Evolutionary conservation across 2,797 vertebrate species (phyloP).

Genomic region (Gorsachius magnificus): DNA sequence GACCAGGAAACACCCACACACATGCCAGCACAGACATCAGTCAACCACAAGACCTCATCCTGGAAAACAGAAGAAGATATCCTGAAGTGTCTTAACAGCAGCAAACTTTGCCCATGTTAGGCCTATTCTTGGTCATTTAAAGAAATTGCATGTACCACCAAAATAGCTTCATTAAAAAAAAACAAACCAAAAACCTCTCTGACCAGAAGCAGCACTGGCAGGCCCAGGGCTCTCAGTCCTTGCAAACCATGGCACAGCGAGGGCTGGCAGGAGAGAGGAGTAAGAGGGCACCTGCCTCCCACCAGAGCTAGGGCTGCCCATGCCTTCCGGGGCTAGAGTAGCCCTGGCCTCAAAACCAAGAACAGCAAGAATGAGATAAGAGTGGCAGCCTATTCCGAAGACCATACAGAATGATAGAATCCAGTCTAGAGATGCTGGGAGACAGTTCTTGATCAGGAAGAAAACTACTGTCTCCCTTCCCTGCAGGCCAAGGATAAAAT

Average conservation of each 20-base stretch:
- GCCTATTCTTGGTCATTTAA: not conserved
- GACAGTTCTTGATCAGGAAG: not conserved
- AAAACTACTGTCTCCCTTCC: not conserved
- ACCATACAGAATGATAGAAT: not conserved
- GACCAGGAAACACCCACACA: not conserved
- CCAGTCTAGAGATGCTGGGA: not conserved
- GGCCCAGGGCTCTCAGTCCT: not conserved
- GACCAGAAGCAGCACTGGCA: not conserved
- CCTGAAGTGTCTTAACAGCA: not conserved
- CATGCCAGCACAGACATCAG: not conserved
- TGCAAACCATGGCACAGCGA: rapidly evolving
- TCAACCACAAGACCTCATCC: not conserved
- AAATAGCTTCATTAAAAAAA: not conserved
- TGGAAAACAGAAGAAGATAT: not conserved
- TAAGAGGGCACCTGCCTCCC: not conserved
- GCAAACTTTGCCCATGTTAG: not conserved
- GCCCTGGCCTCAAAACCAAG: not conserved
- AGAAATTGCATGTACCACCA: not conserved
- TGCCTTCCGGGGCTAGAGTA: not conserved
- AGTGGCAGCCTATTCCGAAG: not conserved
- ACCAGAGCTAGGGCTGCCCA: not conserved
- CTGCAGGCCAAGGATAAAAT: not conserved
- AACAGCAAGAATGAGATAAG: not conserved
- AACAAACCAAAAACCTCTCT: not conserved
- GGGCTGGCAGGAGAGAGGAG: not conserved